A percentile compares a stretch with the other conserved stretches of the same genome.
These are phyloP conservation scores for Anguilla anguilla DNA, from an alignment of 2,797 vertebrate species.

Conservation along the genomic window DNA sequence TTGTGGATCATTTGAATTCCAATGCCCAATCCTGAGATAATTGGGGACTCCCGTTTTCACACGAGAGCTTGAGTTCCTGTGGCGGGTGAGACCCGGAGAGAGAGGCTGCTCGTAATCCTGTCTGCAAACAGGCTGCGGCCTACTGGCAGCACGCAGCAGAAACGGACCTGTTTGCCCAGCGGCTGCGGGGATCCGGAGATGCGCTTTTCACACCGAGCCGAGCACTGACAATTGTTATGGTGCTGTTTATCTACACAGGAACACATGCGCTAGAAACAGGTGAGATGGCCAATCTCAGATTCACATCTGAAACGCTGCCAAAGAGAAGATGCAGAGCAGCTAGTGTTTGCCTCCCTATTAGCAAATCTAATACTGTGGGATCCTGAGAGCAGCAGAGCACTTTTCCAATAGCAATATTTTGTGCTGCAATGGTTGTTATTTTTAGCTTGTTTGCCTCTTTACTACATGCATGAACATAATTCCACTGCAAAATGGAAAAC, in stretches of 20 bases:
- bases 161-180: conserved; percentile 63
- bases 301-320: neutral
- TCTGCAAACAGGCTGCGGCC: conserved; percentile 41
- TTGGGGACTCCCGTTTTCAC: conserved; percentile 15
- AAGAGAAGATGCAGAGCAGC: neutral
- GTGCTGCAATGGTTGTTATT: too few relatives aligned
- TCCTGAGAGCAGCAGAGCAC: neutral
- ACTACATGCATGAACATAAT: neutral
- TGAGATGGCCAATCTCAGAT: conserved; percentile 50
- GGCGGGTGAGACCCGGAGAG: conserved; percentile 6
- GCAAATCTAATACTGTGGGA: neutral
- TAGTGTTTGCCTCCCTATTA: neutral
- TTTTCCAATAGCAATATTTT: neutral
- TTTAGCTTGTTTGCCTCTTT: neutral
- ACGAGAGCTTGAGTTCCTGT: neutral
- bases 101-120: conserved; percentile 44
- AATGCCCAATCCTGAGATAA: conserved; percentile 1
- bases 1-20: neutral
- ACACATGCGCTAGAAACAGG: conserved; percentile 47
- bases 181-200: conserved; percentile 59
- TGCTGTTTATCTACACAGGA: conserved; percentile 57
- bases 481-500: neutral
- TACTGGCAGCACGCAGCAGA: conserved; percentile 37
- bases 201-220: conserved; percentile 65
- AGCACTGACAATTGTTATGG: conserved; percentile 63